phyloP scores from a whole-genome alignment of 2,797 vertebrate species.

The Choloepus didactylus region DNA sequence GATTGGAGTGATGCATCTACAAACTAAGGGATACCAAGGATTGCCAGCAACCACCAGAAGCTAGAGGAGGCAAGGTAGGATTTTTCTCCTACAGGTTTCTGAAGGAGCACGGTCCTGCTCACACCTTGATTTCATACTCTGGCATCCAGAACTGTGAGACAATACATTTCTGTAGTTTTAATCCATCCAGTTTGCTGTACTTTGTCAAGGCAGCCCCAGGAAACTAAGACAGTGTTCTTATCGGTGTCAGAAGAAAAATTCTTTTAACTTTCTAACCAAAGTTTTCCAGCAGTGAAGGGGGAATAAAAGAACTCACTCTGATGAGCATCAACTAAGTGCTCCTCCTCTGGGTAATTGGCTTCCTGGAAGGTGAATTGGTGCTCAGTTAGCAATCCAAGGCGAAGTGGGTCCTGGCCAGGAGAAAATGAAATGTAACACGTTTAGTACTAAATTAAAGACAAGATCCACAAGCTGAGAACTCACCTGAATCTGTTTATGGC shows the following conservation, averaged over 20 bases:
- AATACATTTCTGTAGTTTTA: too few species aligned
- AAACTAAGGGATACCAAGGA: too few species aligned
- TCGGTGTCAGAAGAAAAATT: slow-evolving; percentile 16
- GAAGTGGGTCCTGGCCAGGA: slow-evolving; percentile 22
- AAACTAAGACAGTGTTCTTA: background rate
- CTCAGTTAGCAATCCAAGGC: slow-evolving; percentile 67
- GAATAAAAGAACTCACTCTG: slow-evolving; percentile 60
- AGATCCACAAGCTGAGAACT: slow-evolving; percentile 64
- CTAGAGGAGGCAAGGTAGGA: too few species aligned
- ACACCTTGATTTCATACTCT: too few species aligned
- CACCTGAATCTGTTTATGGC: slow-evolving; percentile 65
- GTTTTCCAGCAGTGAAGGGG: background rate
- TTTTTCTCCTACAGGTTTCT: too few species aligned
- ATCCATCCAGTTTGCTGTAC: too few species aligned
- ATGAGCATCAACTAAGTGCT: slow-evolving; percentile 36
- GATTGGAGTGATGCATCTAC: too few species aligned
- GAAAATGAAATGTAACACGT: slow-evolving; percentile 74
- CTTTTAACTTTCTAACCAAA: slow-evolving; percentile 65
- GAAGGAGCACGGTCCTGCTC: too few species aligned
- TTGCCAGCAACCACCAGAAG: too few species aligned
- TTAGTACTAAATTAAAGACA: slow-evolving; percentile 74
- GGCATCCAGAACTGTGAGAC: too few species aligned
- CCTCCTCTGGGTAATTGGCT: slow-evolving; percentile 71
- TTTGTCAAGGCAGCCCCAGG: too few species aligned
- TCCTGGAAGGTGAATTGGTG: slow-evolving; percentile 68